Evolutionary conservation across 2,797 vertebrate species (phyloP), one percentile per base, ranked within the genome.

Genomic region (Sardinella longiceps): DNA sequence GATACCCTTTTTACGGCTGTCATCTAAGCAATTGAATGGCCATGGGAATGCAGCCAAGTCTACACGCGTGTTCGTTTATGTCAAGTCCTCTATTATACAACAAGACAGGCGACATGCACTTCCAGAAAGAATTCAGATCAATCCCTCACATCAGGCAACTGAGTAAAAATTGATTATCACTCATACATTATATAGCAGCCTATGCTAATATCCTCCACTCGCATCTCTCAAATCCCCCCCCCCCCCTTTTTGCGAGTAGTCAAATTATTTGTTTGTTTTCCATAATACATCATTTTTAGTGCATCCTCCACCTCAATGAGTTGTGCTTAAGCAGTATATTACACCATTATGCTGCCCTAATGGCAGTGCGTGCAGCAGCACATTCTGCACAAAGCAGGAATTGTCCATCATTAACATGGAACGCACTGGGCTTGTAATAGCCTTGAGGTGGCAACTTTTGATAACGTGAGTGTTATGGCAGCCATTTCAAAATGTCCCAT

Each of bases 241-340:
- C 30, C 14, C 30, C 7, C 33, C 63, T 12, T 2, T 11, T 18
- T 43, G 37, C 5, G 37, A 77, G 33, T 39, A 77, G 70, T 77
- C 18, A 39, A 77, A 77, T 77, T 43, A 77, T 77, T 77, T 39
- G 37, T 77, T 23, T 43, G 37, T 77, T 77, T 77, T 43, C 7
- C 37, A 37, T 23, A 43, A 77, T 77, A 23, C 33, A 77, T 77
- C 37, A 77, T 77, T 74, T 74, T 74, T 74, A 74, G 66, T 37
- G 33, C 30, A 15, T 1, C 70, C n/a, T 77, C 33, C 37, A 77
- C 37, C 18, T 43, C 70, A 33, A 43, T 77, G 70, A 23, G 33
- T 77, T 77, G 70, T 77, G 7, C 70, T 77, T 77, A 77, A 43
- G 70, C 70, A 43, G 18, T 77, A 20, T 77, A 43, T 77, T 77